These are phyloP conservation scores for Chiridota heheva DNA, from an alignment of 35 echinoderm and acorn worm genomes.

Conservation along the genomic window DNA sequence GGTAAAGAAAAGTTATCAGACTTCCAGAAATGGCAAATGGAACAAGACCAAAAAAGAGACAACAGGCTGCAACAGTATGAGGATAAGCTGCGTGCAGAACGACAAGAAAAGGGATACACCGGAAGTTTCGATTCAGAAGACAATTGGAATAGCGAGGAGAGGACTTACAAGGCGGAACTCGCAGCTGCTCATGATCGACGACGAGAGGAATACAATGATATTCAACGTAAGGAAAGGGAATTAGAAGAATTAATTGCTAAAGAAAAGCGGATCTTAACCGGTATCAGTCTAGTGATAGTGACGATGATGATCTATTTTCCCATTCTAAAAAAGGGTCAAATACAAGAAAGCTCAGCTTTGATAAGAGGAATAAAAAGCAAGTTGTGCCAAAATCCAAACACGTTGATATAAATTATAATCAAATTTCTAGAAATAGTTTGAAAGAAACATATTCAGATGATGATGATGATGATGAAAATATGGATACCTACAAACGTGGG, in stretches of 20 bases:
- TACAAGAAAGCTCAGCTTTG: background rate
- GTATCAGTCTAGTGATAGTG: constrained; percentile 12
- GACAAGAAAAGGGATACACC: background rate
- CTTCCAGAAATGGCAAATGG: constrained; percentile 94
- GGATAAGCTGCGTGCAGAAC: constrained; percentile 28
- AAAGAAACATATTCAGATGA: too few species aligned
- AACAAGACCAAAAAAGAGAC: constrained; percentile 73
- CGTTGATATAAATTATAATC: too few species aligned
- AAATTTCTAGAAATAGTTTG: too few species aligned
- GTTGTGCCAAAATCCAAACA: too few species aligned
- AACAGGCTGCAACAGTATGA: constrained; percentile 58
- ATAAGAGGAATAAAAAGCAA: too few species aligned
- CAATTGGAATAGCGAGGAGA: background rate
- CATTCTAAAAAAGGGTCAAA: background rate
- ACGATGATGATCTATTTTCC: constrained; percentile 41
- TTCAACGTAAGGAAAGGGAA: constrained; percentile 60
- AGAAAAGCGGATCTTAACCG: constrained; percentile 54
- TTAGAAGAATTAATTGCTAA: constrained; percentile 65
- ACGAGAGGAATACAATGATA: constrained; percentile 66
- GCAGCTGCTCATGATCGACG: constrained; percentile 29
- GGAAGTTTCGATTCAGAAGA: constrained; percentile 1
- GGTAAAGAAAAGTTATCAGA: constrained; percentile 45
- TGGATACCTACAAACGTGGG: too few species aligned
- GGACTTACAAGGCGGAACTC: constrained; percentile 35
- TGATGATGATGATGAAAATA: too few species aligned